phyloP scores from a whole-genome alignment of 2,797 vertebrate genomes.

The Karalla daura region DNA sequence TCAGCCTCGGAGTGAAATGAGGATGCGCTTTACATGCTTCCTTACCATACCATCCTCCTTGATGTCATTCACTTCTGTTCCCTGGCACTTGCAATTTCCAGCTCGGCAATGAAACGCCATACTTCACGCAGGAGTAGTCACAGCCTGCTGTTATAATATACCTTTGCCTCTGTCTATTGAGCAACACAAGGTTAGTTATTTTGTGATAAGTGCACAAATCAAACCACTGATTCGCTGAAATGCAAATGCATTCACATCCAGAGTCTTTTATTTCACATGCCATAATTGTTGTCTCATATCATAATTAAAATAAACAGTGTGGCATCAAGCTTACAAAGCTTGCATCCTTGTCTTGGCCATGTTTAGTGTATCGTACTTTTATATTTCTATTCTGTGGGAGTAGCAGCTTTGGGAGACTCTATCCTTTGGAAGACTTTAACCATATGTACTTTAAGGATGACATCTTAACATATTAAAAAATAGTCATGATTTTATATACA shows the following conservation, averaged over 20 bases:
- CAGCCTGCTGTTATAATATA: constrained; percentile 51
- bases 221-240: constrained; percentile 10
- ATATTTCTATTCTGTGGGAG: constrained; percentile 11
- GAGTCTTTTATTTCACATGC: not conserved
- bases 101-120: constrained; percentile 62
- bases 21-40: constrained; percentile 75
- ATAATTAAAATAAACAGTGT: not conserved
- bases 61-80: constrained; percentile 74
- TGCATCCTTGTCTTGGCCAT: not conserved
- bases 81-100: constrained; percentile 71
- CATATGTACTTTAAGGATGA: too few relatives aligned
- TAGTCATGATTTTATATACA: too few relatives aligned
- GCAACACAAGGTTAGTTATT: constrained; percentile 24
- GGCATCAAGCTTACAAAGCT: constrained; percentile 18
- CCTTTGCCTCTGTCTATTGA: constrained; percentile 48
- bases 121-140: constrained; percentile 63
- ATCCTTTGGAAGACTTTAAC: too few relatives aligned
- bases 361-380: constrained; percentile 24
- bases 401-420: constrained; percentile 23
- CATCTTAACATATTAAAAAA: too few relatives aligned
- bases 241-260: not conserved
- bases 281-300: constrained; percentile 6
- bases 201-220: constrained; percentile 48
- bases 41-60: constrained; percentile 67
- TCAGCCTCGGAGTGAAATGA: constrained; percentile 73